Evolutionary conservation across 2,113 vertebrate genomes (phyloP).

Genomic region (Hemiscyllium ocellatum): DNA sequence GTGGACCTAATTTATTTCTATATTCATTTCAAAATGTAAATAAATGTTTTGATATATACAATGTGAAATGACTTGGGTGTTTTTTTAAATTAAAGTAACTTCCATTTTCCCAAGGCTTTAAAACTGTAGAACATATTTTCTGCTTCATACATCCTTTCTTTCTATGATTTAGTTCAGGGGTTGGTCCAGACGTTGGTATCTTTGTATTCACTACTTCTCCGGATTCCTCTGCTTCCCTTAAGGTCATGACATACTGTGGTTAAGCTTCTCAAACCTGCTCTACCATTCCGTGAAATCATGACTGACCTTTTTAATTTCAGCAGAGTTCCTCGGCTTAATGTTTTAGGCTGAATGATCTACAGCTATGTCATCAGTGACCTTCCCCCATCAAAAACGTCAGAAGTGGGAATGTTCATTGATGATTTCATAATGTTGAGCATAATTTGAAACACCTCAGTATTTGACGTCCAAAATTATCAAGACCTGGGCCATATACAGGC

Average conservation of each 20-base stretch:
- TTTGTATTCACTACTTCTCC: not conserved
- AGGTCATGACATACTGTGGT: too few species aligned
- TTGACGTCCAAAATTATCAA: too few species aligned
- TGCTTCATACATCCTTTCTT: not conserved
- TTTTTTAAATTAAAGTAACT: not conserved
- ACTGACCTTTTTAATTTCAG: not conserved
- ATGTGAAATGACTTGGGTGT: not conserved
- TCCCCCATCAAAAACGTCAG: too few species aligned
- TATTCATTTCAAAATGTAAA: constrained; percentile 35
- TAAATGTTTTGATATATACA: not conserved
- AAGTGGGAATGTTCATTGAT: too few species aligned
- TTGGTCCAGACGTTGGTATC: not conserved
- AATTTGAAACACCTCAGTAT: too few species aligned
- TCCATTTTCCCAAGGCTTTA: not conserved
- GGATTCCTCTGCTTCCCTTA: not conserved
- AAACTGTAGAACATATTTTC: not conserved
- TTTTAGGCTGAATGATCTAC: too few species aligned
- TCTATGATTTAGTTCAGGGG: not conserved
- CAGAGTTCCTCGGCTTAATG: too few species aligned
- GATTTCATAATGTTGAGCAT: too few species aligned
- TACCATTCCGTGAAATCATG: not conserved
- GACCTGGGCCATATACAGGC: too few species aligned
- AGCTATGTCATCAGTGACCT: too few species aligned
- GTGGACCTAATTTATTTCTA: constrained; percentile 32
- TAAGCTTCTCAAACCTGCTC: not conserved